Base-by-base conservation (phyloP, 2,888 invertebrate species). In the Mythimna ferrago region DNA sequence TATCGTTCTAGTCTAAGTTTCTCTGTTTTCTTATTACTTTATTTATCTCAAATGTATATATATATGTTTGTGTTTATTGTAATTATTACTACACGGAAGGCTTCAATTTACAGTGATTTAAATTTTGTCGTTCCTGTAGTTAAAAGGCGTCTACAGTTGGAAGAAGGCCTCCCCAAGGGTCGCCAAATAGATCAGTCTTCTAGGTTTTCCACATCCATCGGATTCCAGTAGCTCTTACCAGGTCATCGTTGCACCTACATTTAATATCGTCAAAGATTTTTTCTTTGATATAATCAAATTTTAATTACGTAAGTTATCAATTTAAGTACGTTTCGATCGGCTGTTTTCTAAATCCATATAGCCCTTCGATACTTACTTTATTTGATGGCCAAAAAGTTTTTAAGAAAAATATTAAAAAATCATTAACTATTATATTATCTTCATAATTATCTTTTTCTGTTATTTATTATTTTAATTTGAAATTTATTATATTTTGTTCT, bases 261-360 rank as follows among this genome's bases (percentile, higher is more conserved):
- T 44, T 14, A 14, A 48, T 6, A 16, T 48, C 16, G 6, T 48
- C 48, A 48, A 48, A 48, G 16, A 48, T 48, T 16, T 44, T 11
- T 44, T 44, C 11, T 44, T 44, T 44, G 44, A 11, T 11, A 16
- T 48, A 48, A 19, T 51, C 19, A 51, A 7, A 51, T 51, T 48
- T 48, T 11, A 19, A 5, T 16, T n/a, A 26, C n/a, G 3, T 21
- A 54, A n/a, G 73, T 74, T 82, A 86, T 87, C 86, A 84, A 84
- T 88, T 91, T 91, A 92, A 92, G 92, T 92, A 92, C 91, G 88
- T 87, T 90, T 82, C 81, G 89, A 89, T 83, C 73, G 90, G 88
- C 90, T 91, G 86, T 87, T 84, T 71, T 7, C 1, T 21, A 44
- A 61, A 7, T 71, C 70, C 84, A 90, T 69, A 72, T 84, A 91